Conservation (phyloP, 2,113 vertebrate species). For the Ciconia maguari region DNA sequence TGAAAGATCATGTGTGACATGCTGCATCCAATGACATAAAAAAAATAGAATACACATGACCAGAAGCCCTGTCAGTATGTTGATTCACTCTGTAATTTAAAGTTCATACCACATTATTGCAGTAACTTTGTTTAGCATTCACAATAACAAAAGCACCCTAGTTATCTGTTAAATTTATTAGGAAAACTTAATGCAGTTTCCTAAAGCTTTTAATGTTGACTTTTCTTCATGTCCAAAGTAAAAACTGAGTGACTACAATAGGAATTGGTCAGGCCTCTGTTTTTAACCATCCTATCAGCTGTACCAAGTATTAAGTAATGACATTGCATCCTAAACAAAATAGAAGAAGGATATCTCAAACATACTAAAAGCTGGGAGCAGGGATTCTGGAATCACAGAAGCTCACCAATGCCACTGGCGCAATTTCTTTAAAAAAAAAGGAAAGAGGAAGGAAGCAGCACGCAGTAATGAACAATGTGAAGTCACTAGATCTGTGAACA, state of each 20-base stretch:
- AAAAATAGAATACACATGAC: neutral
- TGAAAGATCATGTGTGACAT: neutral
- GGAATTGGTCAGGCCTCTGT: neutral
- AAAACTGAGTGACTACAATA: neutral
- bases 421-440: neutral
- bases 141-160: neutral
- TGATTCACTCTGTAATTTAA: neutral
- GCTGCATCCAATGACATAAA: neutral
- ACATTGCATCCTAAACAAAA: neutral
- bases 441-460: neutral
- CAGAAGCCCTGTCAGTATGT: neutral
- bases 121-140: neutral
- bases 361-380: neutral
- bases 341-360: neutral
- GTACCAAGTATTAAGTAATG: neutral
- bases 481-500: neutral
- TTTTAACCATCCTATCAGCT: neutral
- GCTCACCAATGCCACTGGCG: neutral
- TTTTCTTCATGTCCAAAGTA: accelerated
- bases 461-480: neutral
- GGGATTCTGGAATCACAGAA: neutral
- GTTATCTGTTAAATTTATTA: neutral
- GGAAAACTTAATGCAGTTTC: neutral
- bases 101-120: neutral
- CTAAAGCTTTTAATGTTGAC: neutral